phyloP scores from a whole-genome alignment of 2,888 invertebrate species.

The Nephrocerus scutellatus region DNA sequence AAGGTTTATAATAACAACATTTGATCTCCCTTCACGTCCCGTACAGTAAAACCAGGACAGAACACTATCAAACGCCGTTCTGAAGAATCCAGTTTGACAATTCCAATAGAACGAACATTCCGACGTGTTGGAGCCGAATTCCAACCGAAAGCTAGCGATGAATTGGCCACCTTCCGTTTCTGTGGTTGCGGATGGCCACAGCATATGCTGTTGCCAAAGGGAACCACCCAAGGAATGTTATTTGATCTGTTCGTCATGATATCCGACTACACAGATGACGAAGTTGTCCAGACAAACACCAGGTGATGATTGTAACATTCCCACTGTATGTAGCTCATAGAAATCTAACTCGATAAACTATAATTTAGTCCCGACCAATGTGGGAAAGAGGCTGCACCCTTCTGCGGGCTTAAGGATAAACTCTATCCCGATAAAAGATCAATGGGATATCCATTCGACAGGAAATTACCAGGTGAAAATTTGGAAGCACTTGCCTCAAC shows the following conservation, averaged over 20 bases:
- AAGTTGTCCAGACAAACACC: conserved; percentile 32
- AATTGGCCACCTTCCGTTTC: conserved; percentile 60
- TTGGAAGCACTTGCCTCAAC: conserved; percentile 61
- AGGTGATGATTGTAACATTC: too few species aligned
- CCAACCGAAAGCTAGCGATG: conserved; percentile 47
- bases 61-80: conserved; percentile 63
- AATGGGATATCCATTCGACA: conserved; percentile 60
- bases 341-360: too few species aligned
- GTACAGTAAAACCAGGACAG: conserved; percentile 59
- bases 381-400: conserved; percentile 60
- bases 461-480: conserved; percentile 40
- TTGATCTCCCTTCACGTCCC: not conserved
- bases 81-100: conserved; percentile 68
- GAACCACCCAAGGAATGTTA: conserved; percentile 57
- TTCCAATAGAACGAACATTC: conserved; percentile 77
- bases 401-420: conserved; percentile 63
- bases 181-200: conserved; percentile 88
- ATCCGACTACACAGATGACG: conserved; percentile 62
- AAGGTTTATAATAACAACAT: too few species aligned
- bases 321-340: too few species aligned
- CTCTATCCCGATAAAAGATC: conserved; percentile 59
- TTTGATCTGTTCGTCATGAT: conserved; percentile 72
- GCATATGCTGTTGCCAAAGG: conserved; percentile 71
- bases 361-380: conserved; percentile 43
- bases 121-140: conserved; percentile 56